These are phyloP conservation scores for Neotoxoptera formosana DNA, from an alignment of 1,140 invertebrate species.

Conservation along the genomic window DNA sequence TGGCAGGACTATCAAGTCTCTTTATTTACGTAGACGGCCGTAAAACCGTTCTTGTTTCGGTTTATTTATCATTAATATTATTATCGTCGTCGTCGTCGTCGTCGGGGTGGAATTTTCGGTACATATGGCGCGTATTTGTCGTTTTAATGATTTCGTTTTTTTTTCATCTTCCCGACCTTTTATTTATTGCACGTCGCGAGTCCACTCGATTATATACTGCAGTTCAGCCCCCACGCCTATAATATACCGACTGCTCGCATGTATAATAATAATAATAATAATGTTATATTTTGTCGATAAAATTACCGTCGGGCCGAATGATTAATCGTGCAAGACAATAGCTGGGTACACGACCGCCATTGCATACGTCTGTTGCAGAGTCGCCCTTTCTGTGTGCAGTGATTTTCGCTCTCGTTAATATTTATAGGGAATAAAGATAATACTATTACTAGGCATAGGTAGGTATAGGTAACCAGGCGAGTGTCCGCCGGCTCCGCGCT, in stretches of 20 bases:
- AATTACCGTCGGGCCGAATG: not conserved
- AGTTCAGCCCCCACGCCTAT: not conserved
- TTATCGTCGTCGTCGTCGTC: not conserved
- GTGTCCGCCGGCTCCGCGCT: not conserved
- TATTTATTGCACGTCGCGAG: not conserved
- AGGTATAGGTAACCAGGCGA: not conserved
- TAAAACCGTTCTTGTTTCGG: not conserved
- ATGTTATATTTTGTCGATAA: not conserved
- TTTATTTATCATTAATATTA: conserved; percentile 20
- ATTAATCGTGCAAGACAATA: not conserved
- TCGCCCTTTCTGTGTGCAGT: not conserved
- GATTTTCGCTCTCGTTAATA: not conserved
- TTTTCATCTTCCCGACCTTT: not conserved
- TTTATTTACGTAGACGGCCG: not conserved
- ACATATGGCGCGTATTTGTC: not conserved
- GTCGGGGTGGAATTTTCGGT: not conserved
- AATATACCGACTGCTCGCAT: too few relatives aligned
- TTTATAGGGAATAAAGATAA: not conserved
- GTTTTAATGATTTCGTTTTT: conserved; percentile 3
- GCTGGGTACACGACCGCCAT: not conserved
- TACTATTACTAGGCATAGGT: not conserved
- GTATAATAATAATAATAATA: not conserved
- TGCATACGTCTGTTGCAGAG: not conserved
- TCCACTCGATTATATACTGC: not conserved
- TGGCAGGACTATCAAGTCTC: not conserved